phyloP scores from a whole-genome alignment of 1,140 invertebrate species.

The Microplitis mediator region DNA sequence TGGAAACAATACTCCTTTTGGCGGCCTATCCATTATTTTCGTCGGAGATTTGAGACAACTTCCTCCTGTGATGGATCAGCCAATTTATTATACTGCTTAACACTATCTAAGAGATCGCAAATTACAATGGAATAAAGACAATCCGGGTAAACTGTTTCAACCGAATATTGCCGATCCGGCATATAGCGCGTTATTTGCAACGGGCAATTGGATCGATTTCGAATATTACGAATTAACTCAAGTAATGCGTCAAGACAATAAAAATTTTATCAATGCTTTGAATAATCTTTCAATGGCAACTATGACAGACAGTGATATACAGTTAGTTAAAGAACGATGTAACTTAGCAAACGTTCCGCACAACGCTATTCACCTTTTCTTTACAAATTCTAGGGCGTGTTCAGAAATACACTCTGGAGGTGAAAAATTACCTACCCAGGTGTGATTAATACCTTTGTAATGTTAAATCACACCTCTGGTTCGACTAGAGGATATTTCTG shows the following conservation, averaged over 20 bases:
- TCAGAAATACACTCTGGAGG: no score
- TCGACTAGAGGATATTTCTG: no score
- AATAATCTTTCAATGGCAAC: slow-evolving; percentile 32
- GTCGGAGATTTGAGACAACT: slow-evolving; percentile 41
- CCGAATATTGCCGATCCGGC: background rate
- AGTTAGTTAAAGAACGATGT: slow-evolving; percentile 5
- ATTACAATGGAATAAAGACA: background rate
- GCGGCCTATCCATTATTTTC: no score
- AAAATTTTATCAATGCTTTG: slow-evolving; percentile 28
- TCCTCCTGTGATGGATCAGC: slow-evolving; percentile 32
- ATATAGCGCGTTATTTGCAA: background rate
- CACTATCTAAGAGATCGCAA: background rate
- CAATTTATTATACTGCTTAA: slow-evolving; percentile 21
- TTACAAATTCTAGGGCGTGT: no score
- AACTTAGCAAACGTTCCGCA: background rate
- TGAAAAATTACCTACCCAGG: no score
- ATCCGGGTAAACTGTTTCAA: background rate
- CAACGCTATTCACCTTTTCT: background rate
- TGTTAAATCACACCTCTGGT: no score
- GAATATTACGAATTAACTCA: slow-evolving; percentile 28
- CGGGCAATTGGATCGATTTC: slow-evolving; percentile 15
- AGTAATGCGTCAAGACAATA: slow-evolving; percentile 38
- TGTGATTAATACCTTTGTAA: no score
- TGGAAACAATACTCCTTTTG: no score
- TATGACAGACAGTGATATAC: slow-evolving; percentile 10